Conservation (phyloP, 2,113 vertebrate species). For the Setophaga kirtlandii region DNA sequence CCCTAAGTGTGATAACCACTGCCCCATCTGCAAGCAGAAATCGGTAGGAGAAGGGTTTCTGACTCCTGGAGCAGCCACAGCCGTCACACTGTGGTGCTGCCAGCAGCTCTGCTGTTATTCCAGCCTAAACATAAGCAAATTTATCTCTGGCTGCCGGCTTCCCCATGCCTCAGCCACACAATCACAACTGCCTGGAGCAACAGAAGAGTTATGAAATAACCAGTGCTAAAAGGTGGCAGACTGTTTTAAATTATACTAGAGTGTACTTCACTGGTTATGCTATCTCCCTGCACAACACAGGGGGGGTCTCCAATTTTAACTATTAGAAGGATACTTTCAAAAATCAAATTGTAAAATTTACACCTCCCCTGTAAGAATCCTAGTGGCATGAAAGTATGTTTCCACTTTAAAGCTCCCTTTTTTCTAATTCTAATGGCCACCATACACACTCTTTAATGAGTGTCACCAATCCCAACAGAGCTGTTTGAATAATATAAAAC, state of each 20-base stretch:
- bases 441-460: neutral
- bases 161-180: neutral
- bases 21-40: neutral
- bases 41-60: neutral
- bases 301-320: neutral
- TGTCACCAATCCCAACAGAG: neutral
- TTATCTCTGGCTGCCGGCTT: neutral
- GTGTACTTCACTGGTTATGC: neutral
- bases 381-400: neutral
- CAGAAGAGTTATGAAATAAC: neutral
- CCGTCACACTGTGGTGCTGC: fast-evolving
- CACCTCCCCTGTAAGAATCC: neutral
- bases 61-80: neutral
- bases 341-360: neutral
- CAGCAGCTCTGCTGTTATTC: neutral
- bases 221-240: neutral
- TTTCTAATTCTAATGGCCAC: neutral
- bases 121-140: neutral
- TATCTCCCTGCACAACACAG: neutral
- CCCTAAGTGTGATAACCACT: neutral
- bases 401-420: neutral
- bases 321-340: neutral
- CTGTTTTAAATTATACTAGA: neutral
- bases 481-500: neutral
- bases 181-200: neutral